These are phyloP conservation scores for Hypotaenidia okinawae DNA, from an alignment of 2,797 vertebrate genomes.

Conservation along the genomic window DNA sequence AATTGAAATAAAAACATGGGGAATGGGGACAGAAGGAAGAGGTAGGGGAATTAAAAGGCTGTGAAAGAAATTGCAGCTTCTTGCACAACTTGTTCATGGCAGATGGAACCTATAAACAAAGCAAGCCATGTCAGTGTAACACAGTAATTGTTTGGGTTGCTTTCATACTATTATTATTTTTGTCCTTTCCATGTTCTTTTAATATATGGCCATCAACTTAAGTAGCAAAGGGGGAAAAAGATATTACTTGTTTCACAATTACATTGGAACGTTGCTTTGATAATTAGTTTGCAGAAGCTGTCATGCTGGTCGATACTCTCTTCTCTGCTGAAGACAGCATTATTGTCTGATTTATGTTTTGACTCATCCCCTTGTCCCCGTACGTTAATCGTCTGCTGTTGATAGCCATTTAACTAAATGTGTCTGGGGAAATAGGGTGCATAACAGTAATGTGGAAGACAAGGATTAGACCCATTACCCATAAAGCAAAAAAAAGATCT, in stretches of 20 bases:
- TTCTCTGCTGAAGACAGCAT: constrained; percentile 63
- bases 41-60: not conserved
- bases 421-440: constrained; percentile 59
- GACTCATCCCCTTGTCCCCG: constrained; percentile 55
- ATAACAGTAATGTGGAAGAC: constrained; percentile 23
- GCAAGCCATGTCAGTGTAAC: not conserved
- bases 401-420: constrained; percentile 70
- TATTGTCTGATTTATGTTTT: constrained; percentile 73
- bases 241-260: constrained; percentile 48
- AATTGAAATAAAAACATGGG: accelerated
- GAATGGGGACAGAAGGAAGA: not conserved
- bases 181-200: not conserved
- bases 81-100: not conserved
- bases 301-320: constrained; percentile 62
- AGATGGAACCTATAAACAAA: constrained; percentile 23
- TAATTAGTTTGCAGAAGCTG: constrained; percentile 71
- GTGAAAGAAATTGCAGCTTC: not conserved
- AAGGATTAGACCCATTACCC: constrained; percentile 16
- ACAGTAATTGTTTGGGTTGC: constrained; percentile 7
- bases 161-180: constrained; percentile 12
- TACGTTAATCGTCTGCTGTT: constrained; percentile 59
- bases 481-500: not conserved
- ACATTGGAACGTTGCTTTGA: constrained; percentile 46
- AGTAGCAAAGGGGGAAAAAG: not conserved
- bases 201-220: constrained; percentile 9